Evolutionary conservation across 1,140 invertebrate genomes (phyloP).

Genomic region (Camponotus vicinus): DNA sequence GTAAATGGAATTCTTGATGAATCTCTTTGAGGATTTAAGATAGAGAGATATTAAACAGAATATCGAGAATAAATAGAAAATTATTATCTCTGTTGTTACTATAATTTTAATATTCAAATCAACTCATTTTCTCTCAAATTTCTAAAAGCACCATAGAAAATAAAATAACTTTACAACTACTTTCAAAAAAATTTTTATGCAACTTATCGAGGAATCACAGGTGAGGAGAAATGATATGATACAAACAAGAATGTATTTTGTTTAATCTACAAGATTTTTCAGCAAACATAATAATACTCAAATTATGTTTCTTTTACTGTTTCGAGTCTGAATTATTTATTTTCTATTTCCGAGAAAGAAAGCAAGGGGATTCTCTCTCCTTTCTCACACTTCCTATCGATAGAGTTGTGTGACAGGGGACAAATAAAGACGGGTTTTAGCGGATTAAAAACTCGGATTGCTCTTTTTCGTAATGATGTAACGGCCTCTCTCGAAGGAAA

Average conservation of each 20-base stretch:
- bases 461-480: conserved; percentile 66
- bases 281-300: conserved; percentile 8
- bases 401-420: not conserved
- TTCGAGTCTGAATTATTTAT: conserved; percentile 24
- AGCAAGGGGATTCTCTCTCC: not conserved
- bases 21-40: not conserved
- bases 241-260: not conserved
- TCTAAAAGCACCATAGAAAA: not conserved
- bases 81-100: not conserved
- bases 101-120: not conserved
- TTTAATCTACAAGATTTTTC: not conserved
- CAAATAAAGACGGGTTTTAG: conserved; percentile 51
- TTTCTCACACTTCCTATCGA: not conserved
- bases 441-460: conserved; percentile 60
- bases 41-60: not conserved
- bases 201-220: not conserved
- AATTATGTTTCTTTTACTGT: conserved; percentile 27
- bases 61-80: not conserved
- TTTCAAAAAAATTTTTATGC: not conserved
- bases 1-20: conserved; percentile 5
- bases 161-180: not conserved
- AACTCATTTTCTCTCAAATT: not conserved
- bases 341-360: conserved; percentile 24
- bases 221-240: not conserved
- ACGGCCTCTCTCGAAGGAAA: conserved; percentile 4